Evolutionary conservation across 2,888 invertebrate genomes (phyloP), one percentile per base, ranked within the genome.

Genomic region (Bombylius discolor): DNA sequence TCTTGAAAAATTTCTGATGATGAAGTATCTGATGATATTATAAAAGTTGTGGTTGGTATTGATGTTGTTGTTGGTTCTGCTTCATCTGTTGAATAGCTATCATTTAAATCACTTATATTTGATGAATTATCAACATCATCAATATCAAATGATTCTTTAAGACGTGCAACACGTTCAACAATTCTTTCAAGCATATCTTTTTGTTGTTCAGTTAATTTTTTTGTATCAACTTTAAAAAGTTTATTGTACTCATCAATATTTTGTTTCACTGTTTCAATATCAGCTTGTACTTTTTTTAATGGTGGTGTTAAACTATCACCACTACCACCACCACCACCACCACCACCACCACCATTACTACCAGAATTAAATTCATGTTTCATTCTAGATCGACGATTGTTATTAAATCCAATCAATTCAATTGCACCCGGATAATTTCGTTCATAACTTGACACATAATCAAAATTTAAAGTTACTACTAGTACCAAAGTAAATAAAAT

Each of bases 171-270:
- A 47, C 73, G 66, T 53, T 73, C 73, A 42, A 73, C 73, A 47
- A 74, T 74, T n/a, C 70, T 62, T 53, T 72, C 70, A 50, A 74
- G 60, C 66, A 74, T 71, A 56, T 71, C 69, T 67, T 72, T 73
- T 58, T 74, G 73, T 36, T 71, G 71, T 56, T 71, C 71, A 1
- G 72, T 71, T 49, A 74, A 58, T 58, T 73, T 71, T 62, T 69
- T 70, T 1, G 71, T 71, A 60, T 73, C 73, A 59, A 72, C 52
- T 58, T 71, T 70, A 5, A 73, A 57, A 13, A 73, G 60, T 32
- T 69, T 66, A 59, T 73, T 72, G 56, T 73, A 73, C 59, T 72
- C 71, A 52, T 70, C 68, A 55, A 73, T 72, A 55, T 73, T 72
- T 34, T 68, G 65, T 52, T 71, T 70, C 0, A 73, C 73, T 0